These are phyloP conservation scores for Todiramphus chloris DNA, from an alignment of 2,113 vertebrate species.

Conservation along the genomic window DNA sequence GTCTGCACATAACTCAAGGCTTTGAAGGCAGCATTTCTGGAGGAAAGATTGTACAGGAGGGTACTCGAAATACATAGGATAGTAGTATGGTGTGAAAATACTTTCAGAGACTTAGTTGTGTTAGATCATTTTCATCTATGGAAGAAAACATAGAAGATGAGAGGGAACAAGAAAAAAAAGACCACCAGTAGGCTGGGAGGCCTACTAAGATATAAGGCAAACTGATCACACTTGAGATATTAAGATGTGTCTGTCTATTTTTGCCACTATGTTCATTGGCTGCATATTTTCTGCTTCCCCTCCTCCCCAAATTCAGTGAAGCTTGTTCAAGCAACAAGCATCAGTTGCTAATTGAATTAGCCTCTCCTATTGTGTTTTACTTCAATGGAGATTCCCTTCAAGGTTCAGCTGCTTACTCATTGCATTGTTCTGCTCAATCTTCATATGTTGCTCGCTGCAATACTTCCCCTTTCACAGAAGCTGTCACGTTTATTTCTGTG, in stretches of 20 bases:
- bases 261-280: background rate
- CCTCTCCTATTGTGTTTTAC: conserved; percentile 60
- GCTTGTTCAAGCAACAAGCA: conserved; percentile 63
- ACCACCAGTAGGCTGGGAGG: background rate
- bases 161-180: background rate
- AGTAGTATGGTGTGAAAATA: background rate
- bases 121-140: background rate
- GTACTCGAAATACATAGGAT: background rate
- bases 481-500: conserved; percentile 64
- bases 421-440: conserved; percentile 56
- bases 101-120: background rate
- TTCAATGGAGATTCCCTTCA: conserved; percentile 67
- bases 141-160: background rate
- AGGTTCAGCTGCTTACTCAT: conserved; percentile 52
- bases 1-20: background rate
- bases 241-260: background rate
- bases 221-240: background rate
- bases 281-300: background rate
- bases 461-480: conserved; percentile 42
- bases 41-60: background rate
- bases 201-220: background rate
- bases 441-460: background rate
- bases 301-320: conserved; percentile 2
- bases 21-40: background rate
- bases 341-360: conserved; percentile 74